These are phyloP conservation scores for Papilio polyxenes DNA, from an alignment of 1,140 invertebrate genomes.

Conservation along the genomic window DNA sequence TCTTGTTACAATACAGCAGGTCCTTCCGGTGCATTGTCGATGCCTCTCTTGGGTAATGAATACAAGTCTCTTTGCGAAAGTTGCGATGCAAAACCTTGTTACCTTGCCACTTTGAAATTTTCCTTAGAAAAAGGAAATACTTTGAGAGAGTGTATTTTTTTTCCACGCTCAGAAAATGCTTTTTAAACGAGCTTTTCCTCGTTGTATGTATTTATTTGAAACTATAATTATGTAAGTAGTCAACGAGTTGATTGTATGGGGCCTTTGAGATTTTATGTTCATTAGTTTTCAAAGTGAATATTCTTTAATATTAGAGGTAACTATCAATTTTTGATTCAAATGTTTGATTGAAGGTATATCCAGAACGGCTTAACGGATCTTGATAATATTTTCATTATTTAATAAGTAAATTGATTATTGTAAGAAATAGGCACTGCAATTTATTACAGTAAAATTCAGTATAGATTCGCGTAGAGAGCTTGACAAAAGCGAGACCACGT, in stretches of 20 bases:
- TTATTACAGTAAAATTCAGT: not conserved
- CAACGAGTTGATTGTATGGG: slow-evolving; percentile 9
- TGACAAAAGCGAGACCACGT: not conserved
- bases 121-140: slow-evolving; percentile 27
- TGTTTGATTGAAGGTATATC: no score
- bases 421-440: not conserved
- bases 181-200: slow-evolving; percentile 13
- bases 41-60: slow-evolving; percentile 35
- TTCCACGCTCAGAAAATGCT: not conserved
- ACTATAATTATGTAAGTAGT: slow-evolving; percentile 9
- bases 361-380: no score
- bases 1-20: not conserved
- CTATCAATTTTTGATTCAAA: no score
- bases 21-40: not conserved
- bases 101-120: slow-evolving; percentile 33
- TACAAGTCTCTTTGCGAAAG: slow-evolving; percentile 11
- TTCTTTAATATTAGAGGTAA: not conserved
- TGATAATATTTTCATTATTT: no score
- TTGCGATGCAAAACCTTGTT: slow-evolving; percentile 29
- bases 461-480: not conserved
- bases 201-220: slow-evolving; percentile 11
- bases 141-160: slow-evolving; percentile 10
- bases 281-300: not conserved
- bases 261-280: not conserved
- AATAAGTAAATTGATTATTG: no score